A percentile compares a stretch with the other conserved stretches of the same genome.
phyloP scores from a whole-genome alignment of 2,888 invertebrate species.

The Thelaira solivaga region DNA sequence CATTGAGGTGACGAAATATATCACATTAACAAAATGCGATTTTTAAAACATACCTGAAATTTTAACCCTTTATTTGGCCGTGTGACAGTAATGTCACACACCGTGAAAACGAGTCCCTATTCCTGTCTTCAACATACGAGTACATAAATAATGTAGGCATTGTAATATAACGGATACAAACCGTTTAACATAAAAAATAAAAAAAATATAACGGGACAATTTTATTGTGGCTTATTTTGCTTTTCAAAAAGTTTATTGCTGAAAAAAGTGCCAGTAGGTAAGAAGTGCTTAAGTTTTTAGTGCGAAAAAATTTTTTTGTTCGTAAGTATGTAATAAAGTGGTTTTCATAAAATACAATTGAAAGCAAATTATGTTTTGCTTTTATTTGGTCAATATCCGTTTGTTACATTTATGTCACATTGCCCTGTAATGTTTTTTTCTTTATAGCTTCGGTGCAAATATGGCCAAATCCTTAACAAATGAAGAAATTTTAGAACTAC shows the following conservation, averaged over 20 bases:
- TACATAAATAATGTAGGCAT: not conserved
- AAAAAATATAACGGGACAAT: constrained; percentile 17
- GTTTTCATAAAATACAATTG: not conserved
- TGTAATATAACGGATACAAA: constrained; percentile 14
- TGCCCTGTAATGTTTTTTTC: not conserved
- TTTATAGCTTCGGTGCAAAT: not conserved
- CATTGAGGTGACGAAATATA: not conserved
- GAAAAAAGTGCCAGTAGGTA: constrained; percentile 1
- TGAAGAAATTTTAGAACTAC: not conserved
- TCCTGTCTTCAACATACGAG: not conserved
- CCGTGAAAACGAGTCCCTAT: not conserved
- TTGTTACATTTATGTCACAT: constrained; percentile 11
- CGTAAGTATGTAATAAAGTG: constrained; percentile 13
- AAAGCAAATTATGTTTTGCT: constrained; percentile 13
- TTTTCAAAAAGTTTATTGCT: constrained; percentile 9
- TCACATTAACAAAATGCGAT: no score
- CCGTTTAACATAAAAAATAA: not conserved
- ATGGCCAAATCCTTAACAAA: not conserved
- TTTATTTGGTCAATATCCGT: not conserved
- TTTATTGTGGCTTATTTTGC: not conserved
- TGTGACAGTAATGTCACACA: constrained; percentile 15
- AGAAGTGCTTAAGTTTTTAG: constrained; percentile 15
- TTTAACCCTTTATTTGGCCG: constrained; percentile 19
- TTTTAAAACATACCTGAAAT: no score
- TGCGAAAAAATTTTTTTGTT: constrained; percentile 22